phyloP scores from a whole-genome alignment of 2,888 invertebrate genomes.

The Hydrotaea cyrtoneurina region DNA sequence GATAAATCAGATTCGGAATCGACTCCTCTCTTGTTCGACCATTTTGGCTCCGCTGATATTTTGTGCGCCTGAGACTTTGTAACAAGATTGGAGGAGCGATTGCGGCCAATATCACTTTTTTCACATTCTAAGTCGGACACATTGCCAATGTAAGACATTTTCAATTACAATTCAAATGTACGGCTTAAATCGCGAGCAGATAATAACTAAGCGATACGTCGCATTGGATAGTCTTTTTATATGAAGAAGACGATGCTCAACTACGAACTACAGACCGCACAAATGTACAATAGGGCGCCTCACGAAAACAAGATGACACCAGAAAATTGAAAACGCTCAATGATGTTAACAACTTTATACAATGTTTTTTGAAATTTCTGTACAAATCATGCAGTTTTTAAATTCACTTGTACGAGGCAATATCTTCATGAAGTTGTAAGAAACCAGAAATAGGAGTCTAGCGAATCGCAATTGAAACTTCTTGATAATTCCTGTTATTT shows the following conservation, averaged over 20 bases:
- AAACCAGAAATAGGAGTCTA: no score
- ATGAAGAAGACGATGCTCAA: background rate
- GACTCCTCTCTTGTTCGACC: slow-evolving; percentile 83
- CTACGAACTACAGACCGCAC: background rate
- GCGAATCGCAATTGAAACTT: no score
- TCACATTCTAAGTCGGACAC: slow-evolving; percentile 80
- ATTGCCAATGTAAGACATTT: slow-evolving; percentile 80
- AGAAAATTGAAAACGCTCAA: no score
- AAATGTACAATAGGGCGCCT: background rate
- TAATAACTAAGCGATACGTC: slow-evolving; percentile 48
- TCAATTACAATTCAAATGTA: background rate
- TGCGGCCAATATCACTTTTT: slow-evolving; percentile 76
- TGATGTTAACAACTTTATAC: no score
- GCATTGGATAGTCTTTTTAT: slow-evolving; percentile 24
- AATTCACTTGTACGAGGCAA: no score
- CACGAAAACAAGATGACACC: no score
- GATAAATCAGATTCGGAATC: slow-evolving; percentile 91
- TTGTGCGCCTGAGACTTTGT: slow-evolving; percentile 78
- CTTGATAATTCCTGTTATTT: no score
- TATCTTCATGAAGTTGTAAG: no score
- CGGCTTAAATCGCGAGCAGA: slow-evolving; percentile 14
- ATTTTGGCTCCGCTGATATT: slow-evolving; percentile 77
- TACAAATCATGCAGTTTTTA: no score
- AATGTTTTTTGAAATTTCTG: no score
- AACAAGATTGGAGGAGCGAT: slow-evolving; percentile 75